Percentiles rank a stretch among this genome's conserved stretches.
Conservation (phyloP, 1,140 invertebrate species). For the Dryas iulia region DNA sequence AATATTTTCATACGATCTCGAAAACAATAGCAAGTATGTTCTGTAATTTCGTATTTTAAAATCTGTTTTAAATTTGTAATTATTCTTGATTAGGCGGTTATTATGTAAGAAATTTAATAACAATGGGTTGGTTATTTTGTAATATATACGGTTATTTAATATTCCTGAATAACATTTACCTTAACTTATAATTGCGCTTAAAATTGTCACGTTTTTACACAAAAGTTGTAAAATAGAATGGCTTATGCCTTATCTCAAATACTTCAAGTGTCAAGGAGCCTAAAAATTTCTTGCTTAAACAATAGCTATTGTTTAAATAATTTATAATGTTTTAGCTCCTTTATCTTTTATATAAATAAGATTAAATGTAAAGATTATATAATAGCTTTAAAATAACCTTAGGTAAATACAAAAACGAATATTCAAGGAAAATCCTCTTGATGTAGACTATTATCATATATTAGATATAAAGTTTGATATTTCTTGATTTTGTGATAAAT, state of each 20-base stretch:
- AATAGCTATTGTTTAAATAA: constrained; percentile 33
- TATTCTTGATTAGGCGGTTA: too few species aligned
- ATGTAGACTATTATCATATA: background rate
- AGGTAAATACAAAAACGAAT: background rate
- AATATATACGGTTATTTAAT: too few species aligned
- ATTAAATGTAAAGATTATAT: constrained; percentile 14
- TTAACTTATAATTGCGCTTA: background rate
- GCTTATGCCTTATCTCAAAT: constrained; percentile 26
- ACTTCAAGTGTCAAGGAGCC: constrained; percentile 31
- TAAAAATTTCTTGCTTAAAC: constrained; percentile 31
- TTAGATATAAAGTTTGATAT: background rate
- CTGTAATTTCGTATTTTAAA: too few species aligned
- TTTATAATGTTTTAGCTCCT: constrained; percentile 22
- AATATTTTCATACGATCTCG: too few species aligned
- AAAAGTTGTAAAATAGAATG: constrained; percentile 21
- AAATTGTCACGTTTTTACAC: constrained; percentile 5
- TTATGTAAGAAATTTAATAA: too few species aligned
- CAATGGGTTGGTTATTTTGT: too few species aligned
- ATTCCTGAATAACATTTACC: too few species aligned
- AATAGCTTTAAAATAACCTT: background rate
- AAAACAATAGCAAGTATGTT: too few species aligned
- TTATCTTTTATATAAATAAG: constrained; percentile 23
- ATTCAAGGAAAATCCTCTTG: background rate
- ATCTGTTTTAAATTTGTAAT: too few species aligned
- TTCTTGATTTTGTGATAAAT: too few species aligned